phyloP scores from a whole-genome alignment of 2,888 invertebrate species.

The Monopis laevigella region DNA sequence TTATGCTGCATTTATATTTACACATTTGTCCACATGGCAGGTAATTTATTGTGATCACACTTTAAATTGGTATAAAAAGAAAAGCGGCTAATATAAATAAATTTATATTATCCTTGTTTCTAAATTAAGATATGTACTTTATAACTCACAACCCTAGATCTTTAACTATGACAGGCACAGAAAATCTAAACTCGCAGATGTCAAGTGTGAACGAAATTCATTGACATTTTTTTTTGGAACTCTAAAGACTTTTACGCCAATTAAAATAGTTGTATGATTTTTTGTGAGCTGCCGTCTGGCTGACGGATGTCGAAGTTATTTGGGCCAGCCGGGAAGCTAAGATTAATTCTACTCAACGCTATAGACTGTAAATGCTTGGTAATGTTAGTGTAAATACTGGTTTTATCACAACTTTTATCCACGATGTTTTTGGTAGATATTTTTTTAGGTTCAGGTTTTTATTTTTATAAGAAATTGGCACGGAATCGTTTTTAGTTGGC shows the following conservation, averaged over 20 bases:
- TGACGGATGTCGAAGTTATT: slow-evolving; percentile 51
- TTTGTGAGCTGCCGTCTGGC: slow-evolving; percentile 36
- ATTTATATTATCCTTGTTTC: too few species aligned
- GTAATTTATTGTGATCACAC: too few species aligned
- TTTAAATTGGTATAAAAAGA: too few species aligned
- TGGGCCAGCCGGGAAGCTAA: slow-evolving; percentile 41
- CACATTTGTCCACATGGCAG: too few species aligned
- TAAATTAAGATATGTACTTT: too few species aligned
- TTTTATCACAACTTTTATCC: too few species aligned
- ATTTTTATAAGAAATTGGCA: slow-evolving; percentile 35
- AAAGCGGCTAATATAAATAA: too few species aligned
- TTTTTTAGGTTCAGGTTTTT: slow-evolving; percentile 44
- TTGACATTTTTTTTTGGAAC: slow-evolving; percentile 44
- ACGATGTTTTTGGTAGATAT: too few species aligned
- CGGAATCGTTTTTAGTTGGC: too few species aligned
- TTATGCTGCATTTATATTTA: too few species aligned
- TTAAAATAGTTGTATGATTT: slow-evolving; percentile 61
- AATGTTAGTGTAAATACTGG: slow-evolving; percentile 50
- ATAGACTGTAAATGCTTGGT: slow-evolving; percentile 38
- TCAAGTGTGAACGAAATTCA: slow-evolving; percentile 36
- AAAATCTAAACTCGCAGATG: slow-evolving; percentile 24
- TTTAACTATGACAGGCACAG: too few species aligned
- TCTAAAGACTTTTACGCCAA: slow-evolving; percentile 53
- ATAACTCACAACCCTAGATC: too few species aligned
- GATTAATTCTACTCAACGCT: slow-evolving; percentile 52